Evolutionary conservation across 1,140 invertebrate genomes (phyloP).

Genomic region (Hestina assimilis): DNA sequence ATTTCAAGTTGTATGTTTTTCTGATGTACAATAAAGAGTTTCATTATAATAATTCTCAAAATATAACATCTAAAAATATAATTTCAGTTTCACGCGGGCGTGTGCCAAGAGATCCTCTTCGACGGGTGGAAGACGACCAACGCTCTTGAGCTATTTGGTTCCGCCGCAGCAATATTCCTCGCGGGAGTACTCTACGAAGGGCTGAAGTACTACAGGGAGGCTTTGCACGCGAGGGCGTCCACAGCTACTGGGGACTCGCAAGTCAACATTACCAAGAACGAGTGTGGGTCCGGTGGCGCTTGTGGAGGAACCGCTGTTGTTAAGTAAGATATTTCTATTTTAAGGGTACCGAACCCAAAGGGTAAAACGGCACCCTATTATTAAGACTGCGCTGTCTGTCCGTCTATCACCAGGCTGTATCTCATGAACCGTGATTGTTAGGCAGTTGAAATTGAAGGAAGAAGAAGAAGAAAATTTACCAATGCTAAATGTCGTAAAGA

Average conservation of each 20-base stretch:
- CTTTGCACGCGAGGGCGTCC: constrained; percentile 85
- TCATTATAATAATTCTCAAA: no score
- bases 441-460: no score
- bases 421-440: no score
- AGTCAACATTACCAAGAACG: constrained; percentile 81
- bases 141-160: constrained; percentile 87
- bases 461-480: no score
- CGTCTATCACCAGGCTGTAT: no score
- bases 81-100: constrained; percentile 90
- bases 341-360: no score
- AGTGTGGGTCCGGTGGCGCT: constrained; percentile 80
- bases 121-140: constrained; percentile 87
- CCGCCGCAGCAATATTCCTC: constrained; percentile 91
- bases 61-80: background rate
- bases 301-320: constrained; percentile 79
- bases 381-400: no score
- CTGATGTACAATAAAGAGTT: no score
- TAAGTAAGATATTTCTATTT: no score
- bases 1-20: no score
- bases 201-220: constrained; percentile 93
- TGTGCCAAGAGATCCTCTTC: constrained; percentile 87
- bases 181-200: constrained; percentile 93
- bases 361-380: no score
- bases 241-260: constrained; percentile 82
- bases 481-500: no score